phyloP scores from a whole-genome alignment of 1,140 invertebrate species.

The Amphibalanus amphitrite region DNA sequence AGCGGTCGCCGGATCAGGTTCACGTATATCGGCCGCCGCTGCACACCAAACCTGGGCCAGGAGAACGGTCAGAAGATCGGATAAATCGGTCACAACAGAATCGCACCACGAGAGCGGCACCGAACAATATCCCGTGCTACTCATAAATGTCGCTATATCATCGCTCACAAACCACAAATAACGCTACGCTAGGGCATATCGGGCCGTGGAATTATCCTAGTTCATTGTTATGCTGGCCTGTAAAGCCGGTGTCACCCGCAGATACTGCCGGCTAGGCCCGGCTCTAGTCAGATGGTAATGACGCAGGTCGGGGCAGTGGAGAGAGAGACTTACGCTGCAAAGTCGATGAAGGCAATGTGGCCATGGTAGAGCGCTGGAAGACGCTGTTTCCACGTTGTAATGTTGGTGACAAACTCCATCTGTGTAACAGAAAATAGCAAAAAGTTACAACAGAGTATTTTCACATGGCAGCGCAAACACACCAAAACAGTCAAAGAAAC shows the following conservation, averaged over 20 bases:
- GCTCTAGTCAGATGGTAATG: not conserved
- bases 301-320: too few relatives aligned
- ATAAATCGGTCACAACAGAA: not conserved
- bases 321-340: slow-evolving; percentile 52
- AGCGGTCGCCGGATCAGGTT: slow-evolving; percentile 88
- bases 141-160: too few relatives aligned
- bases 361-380: slow-evolving; percentile 92
- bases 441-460: too few relatives aligned
- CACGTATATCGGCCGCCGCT: slow-evolving; percentile 70
- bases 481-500: too few relatives aligned
- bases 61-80: slow-evolving; percentile 18
- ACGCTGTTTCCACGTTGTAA: slow-evolving; percentile 67
- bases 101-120: too few relatives aligned
- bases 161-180: too few relatives aligned
- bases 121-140: not conserved
- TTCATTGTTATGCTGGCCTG: too few relatives aligned
- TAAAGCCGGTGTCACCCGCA: too few relatives aligned
- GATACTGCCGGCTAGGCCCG: too few relatives aligned
- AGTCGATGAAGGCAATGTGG: slow-evolving; percentile 88
- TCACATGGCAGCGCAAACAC: too few relatives aligned
- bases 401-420: slow-evolving; percentile 74
- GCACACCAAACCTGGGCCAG: slow-evolving; percentile 59
- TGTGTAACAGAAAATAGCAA: slow-evolving; percentile 25
- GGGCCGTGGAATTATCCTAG: too few relatives aligned
- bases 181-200: too few relatives aligned